Evolutionary conservation across 2,113 vertebrate species (phyloP).

Genomic region (Speoplatyrhinus poulsoni): DNA sequence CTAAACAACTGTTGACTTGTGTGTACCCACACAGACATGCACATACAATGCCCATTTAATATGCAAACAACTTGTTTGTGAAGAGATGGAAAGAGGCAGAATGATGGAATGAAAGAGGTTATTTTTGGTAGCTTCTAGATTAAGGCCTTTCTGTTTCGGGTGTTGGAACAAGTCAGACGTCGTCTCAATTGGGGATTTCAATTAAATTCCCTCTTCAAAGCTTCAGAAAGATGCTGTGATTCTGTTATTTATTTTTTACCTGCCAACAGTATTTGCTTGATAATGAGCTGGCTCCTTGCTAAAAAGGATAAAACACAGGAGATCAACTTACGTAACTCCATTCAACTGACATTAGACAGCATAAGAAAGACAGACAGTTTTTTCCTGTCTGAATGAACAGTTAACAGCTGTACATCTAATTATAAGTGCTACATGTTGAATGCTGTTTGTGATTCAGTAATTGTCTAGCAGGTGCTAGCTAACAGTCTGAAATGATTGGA

Average conservation of each 20-base stretch:
- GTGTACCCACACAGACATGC: too few species aligned
- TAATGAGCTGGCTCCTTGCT: constrained; percentile 15
- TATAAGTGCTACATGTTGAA: background rate
- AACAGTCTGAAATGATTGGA: background rate
- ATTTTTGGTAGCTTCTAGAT: constrained; percentile 51
- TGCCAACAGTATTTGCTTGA: constrained; percentile 7
- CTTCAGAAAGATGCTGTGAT: constrained; percentile 9
- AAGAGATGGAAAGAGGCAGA: background rate
- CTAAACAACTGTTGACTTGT: too few species aligned
- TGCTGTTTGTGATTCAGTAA: background rate
- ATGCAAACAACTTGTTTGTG: too few species aligned
- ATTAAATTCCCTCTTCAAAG: constrained; percentile 60
- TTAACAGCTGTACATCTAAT: too few species aligned
- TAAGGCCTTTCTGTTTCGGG: constrained; percentile 41
- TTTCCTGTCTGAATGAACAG: background rate
- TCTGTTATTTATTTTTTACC: background rate
- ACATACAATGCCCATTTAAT: too few species aligned
- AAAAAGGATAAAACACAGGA: constrained; percentile 21
- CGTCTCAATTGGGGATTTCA: constrained; percentile 47
- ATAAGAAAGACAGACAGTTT: background rate
- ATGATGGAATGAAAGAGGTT: constrained; percentile 12
- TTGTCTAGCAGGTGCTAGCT: constrained; percentile 15
- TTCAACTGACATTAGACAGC: background rate
- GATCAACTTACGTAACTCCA: constrained; percentile 3
- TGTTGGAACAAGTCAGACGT: constrained; percentile 44